Percentiles rank a stretch among this genome's conserved stretches.
Conservation (phyloP, 2,113 vertebrate species). For the Oenanthe oenanthe region DNA sequence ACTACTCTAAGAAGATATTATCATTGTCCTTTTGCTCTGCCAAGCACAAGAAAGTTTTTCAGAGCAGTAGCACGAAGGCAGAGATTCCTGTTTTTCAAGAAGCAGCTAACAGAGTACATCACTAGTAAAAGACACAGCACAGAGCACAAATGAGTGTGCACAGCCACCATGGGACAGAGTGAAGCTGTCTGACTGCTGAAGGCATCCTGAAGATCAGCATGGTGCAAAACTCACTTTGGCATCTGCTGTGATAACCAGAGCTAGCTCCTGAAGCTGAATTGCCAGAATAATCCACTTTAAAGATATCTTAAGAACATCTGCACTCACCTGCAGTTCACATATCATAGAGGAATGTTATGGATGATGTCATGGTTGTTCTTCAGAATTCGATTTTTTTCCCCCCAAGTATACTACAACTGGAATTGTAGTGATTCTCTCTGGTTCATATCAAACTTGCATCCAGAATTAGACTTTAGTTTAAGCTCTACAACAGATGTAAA, state of each 20-base stretch:
- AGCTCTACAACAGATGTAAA: background rate
- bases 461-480: background rate
- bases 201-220: background rate
- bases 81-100: background rate
- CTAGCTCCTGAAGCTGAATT: background rate
- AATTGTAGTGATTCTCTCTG: background rate
- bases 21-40: background rate
- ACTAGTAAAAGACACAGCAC: background rate
- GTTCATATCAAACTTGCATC: background rate
- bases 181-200: background rate
- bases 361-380: background rate
- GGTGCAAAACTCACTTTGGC: background rate
- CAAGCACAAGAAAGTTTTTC: background rate
- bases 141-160: background rate
- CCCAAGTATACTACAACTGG: background rate
- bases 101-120: background rate
- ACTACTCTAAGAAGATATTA: rapidly evolving
- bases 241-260: background rate
- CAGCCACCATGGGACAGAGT: rapidly evolving
- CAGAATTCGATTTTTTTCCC: background rate
- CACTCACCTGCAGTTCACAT: background rate
- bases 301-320: background rate
- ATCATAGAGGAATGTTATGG: background rate
- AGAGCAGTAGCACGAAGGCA: background rate
- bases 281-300: background rate